A percentile compares a stretch with the other conserved stretches of the same genome.
Evolutionary conservation across 2,888 invertebrate genomes (phyloP).

Genomic region (Apotomis turbidana): DNA sequence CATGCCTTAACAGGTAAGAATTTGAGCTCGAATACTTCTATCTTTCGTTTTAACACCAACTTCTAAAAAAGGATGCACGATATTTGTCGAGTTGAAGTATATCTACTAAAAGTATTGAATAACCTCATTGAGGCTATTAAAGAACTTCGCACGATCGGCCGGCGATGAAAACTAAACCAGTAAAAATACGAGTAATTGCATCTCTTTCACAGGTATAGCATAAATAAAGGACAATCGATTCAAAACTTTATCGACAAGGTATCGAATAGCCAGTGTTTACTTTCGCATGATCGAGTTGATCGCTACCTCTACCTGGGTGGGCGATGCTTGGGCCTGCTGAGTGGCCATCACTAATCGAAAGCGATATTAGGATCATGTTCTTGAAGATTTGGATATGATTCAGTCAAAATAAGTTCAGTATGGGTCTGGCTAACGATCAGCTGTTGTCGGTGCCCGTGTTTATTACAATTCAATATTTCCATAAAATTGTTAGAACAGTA

Average conservation of each 20-base stretch:
- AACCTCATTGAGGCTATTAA: not conserved
- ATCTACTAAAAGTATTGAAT: not conserved
- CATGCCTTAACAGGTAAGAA: not conserved
- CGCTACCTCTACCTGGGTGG: constrained; percentile 46
- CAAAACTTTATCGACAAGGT: not conserved
- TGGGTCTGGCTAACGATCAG: not conserved
- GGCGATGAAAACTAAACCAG: not conserved
- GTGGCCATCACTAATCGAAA: constrained; percentile 44
- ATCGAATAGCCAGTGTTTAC: constrained; percentile 16
- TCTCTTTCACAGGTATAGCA: not conserved
- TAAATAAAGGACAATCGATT: constrained; percentile 11
- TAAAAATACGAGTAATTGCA: not conserved
- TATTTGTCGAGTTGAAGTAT: not conserved
- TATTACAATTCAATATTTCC: not conserved
- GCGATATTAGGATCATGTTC: constrained; percentile 53
- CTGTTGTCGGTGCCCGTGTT: not conserved
- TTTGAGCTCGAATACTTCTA: not conserved
- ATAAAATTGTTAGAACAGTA: no score
- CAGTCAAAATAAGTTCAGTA: constrained; percentile 24
- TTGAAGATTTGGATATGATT: constrained; percentile 21
- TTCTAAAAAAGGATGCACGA: not conserved
- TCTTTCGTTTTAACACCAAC: not conserved
- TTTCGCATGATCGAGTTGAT: constrained; percentile 35
- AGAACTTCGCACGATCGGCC: not conserved
- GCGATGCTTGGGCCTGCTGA: constrained; percentile 15